These are phyloP conservation scores for Anneissia japonica DNA, from an alignment of 35 echinoderm and acorn worm genomes.

Conservation along the genomic window DNA sequence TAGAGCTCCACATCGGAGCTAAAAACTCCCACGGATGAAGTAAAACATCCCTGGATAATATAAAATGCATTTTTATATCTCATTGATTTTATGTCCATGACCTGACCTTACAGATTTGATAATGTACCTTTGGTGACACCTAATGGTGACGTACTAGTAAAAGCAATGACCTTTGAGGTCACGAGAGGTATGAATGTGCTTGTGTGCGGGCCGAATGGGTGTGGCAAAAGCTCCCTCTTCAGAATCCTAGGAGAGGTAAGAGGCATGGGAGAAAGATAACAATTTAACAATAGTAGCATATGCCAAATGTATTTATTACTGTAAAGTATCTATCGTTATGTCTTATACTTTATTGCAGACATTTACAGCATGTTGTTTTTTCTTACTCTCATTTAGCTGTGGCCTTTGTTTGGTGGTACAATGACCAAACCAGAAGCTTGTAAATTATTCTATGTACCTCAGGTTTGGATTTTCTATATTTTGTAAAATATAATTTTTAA, in stretches of 20 bases:
- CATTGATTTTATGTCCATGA: no score
- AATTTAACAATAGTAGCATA: no score
- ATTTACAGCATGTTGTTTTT: slow-evolving; percentile 15
- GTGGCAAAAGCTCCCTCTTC: slow-evolving; percentile 96
- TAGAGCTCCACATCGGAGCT: no score
- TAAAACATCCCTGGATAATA: no score
- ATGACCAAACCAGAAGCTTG: slow-evolving; percentile 87
- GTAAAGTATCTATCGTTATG: no score
- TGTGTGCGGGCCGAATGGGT: slow-evolving; percentile 93
- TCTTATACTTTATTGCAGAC: no score
- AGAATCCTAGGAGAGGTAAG: slow-evolving; percentile 90
- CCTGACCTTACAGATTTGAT: slow-evolving; percentile 68
- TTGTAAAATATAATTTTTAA: no score
- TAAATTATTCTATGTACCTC: slow-evolving; percentile 96
- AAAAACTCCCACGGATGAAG: no score
- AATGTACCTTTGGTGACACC: slow-evolving; percentile 88
- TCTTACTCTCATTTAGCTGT: slow-evolving; percentile 48
- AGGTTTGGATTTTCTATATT: slow-evolving; percentile 34
- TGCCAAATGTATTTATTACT: no score
- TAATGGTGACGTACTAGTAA: slow-evolving; percentile 88
- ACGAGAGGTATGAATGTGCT: slow-evolving; percentile 85
- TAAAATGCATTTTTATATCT: no score
- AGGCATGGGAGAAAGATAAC: no score
- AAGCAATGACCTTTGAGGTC: slow-evolving; percentile 92
- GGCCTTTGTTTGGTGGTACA: slow-evolving; percentile 95